Base-by-base conservation (phyloP, 2,113 vertebrate species). In the Caloenas nicobarica region DNA sequence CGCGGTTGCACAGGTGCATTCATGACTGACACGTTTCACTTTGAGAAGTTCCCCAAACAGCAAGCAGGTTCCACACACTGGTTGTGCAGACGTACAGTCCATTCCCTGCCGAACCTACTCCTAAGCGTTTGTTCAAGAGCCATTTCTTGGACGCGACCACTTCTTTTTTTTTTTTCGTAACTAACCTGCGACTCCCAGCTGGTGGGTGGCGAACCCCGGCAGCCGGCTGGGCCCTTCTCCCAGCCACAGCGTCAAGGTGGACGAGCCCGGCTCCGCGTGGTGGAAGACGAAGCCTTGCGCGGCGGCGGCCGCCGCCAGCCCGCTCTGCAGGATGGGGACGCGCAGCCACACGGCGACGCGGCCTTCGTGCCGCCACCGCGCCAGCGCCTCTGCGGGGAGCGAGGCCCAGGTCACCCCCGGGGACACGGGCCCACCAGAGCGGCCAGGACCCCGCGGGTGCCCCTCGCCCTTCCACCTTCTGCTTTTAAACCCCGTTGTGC, bases 131-230 rank as follows among this genome's bases (percentile, higher is more conserved):
- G 1, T 58, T 40, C 19, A 6, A 28, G 40, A 16, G 6, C 9
- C 5, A 44, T 61, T 57, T 31, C 0, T 6, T 9, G 36, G 16
- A 16, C 3, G 3, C 46, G n/a, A 5, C 7, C 11, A 2, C 48
- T 44, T 16, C 17, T 18, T 44, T 3, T 36, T 16, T 44, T 18
- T 44, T 3, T 36, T 7, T 26, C 5, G 9, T 12, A 28, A 91
- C 94, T 93, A 54, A 99, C 99, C 99, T 98, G 99, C 99, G 17
- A 99, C 99, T 54, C 99, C 99, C 11, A 99, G 61, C 95, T 99
- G 99, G 96, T 99, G 99, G 5, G 98, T 99, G 13, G 99, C 99
- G 0, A 98, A 99, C 9, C 92, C 97, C 0, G 99, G 99, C 31
- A 99, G 97, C 46, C 98, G 97, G 98, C 97, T 99, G 50, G 98